Evolutionary conservation across 1,140 invertebrate genomes (phyloP).

Genomic region (Armadillidium nasatum): DNA sequence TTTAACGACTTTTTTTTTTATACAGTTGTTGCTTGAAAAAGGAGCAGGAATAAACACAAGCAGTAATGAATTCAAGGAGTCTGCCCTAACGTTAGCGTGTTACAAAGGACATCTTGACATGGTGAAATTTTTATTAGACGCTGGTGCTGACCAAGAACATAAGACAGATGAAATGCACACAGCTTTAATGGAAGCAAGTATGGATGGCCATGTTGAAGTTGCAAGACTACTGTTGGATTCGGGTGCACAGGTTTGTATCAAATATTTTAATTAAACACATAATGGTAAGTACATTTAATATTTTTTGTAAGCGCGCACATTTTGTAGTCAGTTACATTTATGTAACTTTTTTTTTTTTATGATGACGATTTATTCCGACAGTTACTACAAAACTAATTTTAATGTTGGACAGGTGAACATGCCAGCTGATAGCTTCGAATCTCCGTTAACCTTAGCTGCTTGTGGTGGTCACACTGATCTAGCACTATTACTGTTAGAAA

Average conservation of each 20-base stretch:
- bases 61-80: constrained; percentile 97
- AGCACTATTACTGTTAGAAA: constrained; percentile 87
- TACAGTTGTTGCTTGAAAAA: constrained; percentile 73
- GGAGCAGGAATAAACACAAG: constrained; percentile 97
- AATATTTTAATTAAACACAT: too few relatives aligned
- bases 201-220: constrained; percentile 98
- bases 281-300: too few relatives aligned
- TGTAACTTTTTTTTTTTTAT: too few relatives aligned
- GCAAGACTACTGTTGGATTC: constrained; percentile 86
- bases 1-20: constrained; percentile 10
- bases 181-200: constrained; percentile 97
- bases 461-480: constrained; percentile 97
- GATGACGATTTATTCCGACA: background rate
- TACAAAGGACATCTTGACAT: constrained; percentile 97
- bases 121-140: constrained; percentile 90
- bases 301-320: too few relatives aligned
- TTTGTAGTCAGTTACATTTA: too few relatives aligned
- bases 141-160: constrained; percentile 92
- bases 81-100: constrained; percentile 89
- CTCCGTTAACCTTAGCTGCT: constrained; percentile 92
- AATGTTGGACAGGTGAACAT: constrained; percentile 73
- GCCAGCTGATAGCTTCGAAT: constrained; percentile 99
- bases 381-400: background rate
- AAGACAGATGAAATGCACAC: constrained; percentile 99
- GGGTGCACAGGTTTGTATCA: constrained; percentile 74